Percentiles rank a stretch among this genome's conserved stretches.
Evolutionary conservation across 2,113 vertebrate genomes (phyloP).

Genomic region (Kobus ellipsiprymnus): DNA sequence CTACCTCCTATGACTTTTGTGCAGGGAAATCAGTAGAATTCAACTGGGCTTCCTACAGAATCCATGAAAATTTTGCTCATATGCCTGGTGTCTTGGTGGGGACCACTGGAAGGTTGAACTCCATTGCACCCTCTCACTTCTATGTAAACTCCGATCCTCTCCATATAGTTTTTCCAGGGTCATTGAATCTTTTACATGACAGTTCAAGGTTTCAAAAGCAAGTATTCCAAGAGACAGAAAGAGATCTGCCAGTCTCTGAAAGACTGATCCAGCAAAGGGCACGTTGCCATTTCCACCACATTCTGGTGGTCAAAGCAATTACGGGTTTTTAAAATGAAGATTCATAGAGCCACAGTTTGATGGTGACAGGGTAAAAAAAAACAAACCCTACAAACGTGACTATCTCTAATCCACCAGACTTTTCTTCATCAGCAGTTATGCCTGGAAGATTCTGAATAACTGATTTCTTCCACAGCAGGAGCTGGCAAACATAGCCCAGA

Average conservation of each 20-base stretch:
- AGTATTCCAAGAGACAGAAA: background rate
- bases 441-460: background rate
- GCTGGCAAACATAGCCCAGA: background rate
- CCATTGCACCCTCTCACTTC: background rate
- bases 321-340: background rate
- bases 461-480: background rate
- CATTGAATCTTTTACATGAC: background rate
- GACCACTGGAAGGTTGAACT: background rate
- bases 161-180: background rate
- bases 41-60: background rate
- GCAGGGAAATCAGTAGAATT: background rate
- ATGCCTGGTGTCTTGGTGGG: background rate
- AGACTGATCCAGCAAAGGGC: background rate
- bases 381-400: background rate
- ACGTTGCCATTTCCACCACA: background rate
- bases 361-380: background rate
- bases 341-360: background rate
- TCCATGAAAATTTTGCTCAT: background rate
- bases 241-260: background rate
- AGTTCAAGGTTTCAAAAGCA: background rate
- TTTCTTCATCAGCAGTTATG: background rate
- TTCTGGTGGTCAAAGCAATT: background rate
- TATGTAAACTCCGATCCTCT: background rate
- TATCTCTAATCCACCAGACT: background rate
- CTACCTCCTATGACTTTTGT: background rate